Evolutionary conservation across 2,113 vertebrate species (phyloP), one percentile per base, ranked within the genome.

Genomic region (Carassius gibelio): DNA sequence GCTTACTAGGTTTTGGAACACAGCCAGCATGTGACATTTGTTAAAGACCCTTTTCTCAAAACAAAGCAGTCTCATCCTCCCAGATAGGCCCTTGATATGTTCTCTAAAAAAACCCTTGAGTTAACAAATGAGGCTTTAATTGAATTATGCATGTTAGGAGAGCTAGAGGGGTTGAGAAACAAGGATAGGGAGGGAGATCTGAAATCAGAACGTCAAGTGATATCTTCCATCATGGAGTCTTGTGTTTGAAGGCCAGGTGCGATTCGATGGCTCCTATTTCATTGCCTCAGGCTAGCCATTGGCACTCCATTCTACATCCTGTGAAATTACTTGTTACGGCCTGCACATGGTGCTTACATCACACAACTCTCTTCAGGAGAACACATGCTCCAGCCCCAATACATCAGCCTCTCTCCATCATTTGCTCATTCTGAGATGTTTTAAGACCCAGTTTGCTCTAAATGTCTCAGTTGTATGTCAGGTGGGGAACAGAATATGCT

Each of bases 221-320:
- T 52, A 19, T 80, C 23, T 34, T 69, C 42, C 45, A 52, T 81
- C 45, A 81, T 6, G 1, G 45, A 81, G 52, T 26, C 80, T 68
- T 8, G 3, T 81, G 42, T 66, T 69, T 69, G 62, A 48, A 69
- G 45, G 45, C 17, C 64, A 82, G 64, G 80, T 82, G 64, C 1
- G 64, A 69, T 82, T 82, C 45, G 36, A 69, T 82, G 62, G 45
- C 80, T 34, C 30, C 45, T 19, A 5, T 52, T 82, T 68, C 48
- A 69, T 82, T 55, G 64, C 80, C 80, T 82, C 64, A 52, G 80
- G 80, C 80, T 82, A 45, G 45, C 80, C 48, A 82, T 82, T 82
- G 80, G 80, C 80, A 68, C 14, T 81, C 62, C 61, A 68, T 81
- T 81, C 42, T 82, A 82, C 17, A 30, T 26, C 62, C 45, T 69